Base-by-base conservation (phyloP, 2,888 invertebrate genomes). In the Sesamia inferens region DNA sequence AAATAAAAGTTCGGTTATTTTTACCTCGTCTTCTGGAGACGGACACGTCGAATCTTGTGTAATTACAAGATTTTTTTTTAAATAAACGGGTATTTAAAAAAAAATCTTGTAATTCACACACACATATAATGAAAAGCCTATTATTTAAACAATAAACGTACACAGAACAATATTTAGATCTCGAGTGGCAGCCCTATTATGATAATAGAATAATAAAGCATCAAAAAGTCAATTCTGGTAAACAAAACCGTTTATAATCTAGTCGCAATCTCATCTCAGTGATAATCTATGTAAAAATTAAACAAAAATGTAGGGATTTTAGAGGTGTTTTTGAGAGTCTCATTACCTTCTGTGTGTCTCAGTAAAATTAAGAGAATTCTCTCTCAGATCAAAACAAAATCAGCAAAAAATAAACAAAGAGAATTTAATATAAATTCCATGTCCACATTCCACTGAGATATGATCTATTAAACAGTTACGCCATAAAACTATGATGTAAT, bases 401-500 rank as follows among this genome's bases (percentile, higher is more conserved):
- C 5, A 31, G 4, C 31, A 3, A 71, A 61, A 58, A 16, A 42
- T 4, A 39, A 67, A 47, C 19, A 24, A 39, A 55, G 13, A 68
- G 0, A 22, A 39, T 44, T 65, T 74, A 22, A 54, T 57, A 62
- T 66, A 51, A 55, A 57, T 68, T 44, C 24, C 71, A 68, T 31
- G 42, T 61, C 22, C 51, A 65, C 59, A 78, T 65, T 64, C 47
- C 51, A 13, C 16, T 11, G 47, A 47, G 22, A 66, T 81, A 44
- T 22, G 66, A 74, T 80, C 55, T 62, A 61, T 48, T 44, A 74
- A 61, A 57, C 31, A 39, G 4, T 65, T 65, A 62, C 24, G 51
- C 58, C 59, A 68, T 76, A 72, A 72, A 78, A 66, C 55, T 57
- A 55, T 75, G 87, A 79, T 76, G 85, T 79, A 86, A 85, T 64